Base-by-base conservation (phyloP, 2,113 vertebrate genomes). In the Trichomycterus rosablanca region DNA sequence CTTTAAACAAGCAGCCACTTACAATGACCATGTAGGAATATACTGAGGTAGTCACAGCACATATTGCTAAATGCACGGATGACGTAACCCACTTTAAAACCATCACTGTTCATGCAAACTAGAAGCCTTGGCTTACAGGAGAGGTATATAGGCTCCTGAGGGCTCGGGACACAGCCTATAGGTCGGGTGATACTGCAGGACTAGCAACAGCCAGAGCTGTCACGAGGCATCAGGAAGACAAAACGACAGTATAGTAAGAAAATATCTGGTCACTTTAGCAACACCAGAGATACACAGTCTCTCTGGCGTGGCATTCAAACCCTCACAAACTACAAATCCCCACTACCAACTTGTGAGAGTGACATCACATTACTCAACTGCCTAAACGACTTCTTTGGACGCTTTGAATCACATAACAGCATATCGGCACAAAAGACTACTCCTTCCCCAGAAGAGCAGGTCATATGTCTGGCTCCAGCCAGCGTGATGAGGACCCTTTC, bases 1-100 rank as follows among this genome's bases (percentile, higher is more conserved):
- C 2, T 70, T 73, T n/a, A 39, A 67, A n/a, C 15, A 60, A 16
- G 22, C 32, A 45, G 58, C 54, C n/a, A 67, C 37, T 4, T 40
- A 43, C 54, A 57, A 23, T 24, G 22, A 57, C 19, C 54, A 59
- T 11, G 32, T 43, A 46, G 43, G 48, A 46, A 30, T 59, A 59
- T 15, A 59, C 42, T 32, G 59, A 51, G 16, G 26, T 34, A 16
- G 32, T 62, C 8, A 62, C 39, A 14, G 23, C 59, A n/a, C 52
- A 51, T 20, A 58, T 58, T 18, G 16, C 1, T 9, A 22, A 42
- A 15, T 43, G 19, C 35, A 58, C 19, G 5, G 19, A 58, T 42
- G 54, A 22, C 28, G 20, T 43, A 20, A 43, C 35, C 28, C 40
- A n/a, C n/a, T n/a, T n/a, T n/a, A n/a, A n/a, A n/a, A n/a, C n/a